Evolutionary conservation across 2,797 vertebrate species (phyloP).

Genomic region (Diplodus sargus): DNA sequence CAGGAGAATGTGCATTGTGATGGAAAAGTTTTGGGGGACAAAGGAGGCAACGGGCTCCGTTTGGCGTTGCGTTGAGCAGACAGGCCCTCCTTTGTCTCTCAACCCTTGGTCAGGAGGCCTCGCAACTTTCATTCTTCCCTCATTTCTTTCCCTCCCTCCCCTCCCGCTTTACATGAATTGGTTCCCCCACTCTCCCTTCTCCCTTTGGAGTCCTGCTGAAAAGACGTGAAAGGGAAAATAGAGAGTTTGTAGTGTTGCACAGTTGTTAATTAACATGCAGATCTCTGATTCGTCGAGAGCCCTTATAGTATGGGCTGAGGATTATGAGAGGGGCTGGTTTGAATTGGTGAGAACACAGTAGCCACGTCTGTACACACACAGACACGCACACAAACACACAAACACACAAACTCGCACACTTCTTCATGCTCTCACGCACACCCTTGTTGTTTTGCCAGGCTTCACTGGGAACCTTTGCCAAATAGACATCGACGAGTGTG

Average conservation of each 20-base stretch:
- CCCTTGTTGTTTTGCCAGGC: constrained; percentile 83
- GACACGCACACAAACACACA: constrained; percentile 1
- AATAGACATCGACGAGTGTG: constrained; percentile 94
- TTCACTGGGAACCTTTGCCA: constrained; percentile 94
- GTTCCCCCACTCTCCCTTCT: constrained; percentile 46
- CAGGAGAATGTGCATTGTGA: constrained; percentile 85
- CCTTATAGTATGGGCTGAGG: constrained; percentile 43
- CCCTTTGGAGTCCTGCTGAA: constrained; percentile 53
- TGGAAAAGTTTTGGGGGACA: constrained; percentile 83
- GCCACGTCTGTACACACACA: constrained; percentile 37
- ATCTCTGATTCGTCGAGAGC: constrained; percentile 67
- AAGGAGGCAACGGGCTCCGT: constrained; percentile 82
- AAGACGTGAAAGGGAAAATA: constrained; percentile 66
- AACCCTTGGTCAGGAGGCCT: constrained; percentile 82
- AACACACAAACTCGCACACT: constrained; percentile 40
- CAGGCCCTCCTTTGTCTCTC: constrained; percentile 83
- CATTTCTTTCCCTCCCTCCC: constrained; percentile 38
- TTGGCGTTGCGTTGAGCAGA: constrained; percentile 81
- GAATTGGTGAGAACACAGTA: constrained; percentile 64
- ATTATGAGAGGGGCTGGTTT: constrained; percentile 60
- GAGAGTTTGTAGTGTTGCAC: constrained; percentile 59
- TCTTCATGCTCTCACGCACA: constrained; percentile 34
- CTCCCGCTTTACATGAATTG: constrained; percentile 46
- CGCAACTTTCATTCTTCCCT: constrained; percentile 77
- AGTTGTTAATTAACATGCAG: constrained; percentile 79